Percentiles rank a stretch among this genome's conserved stretches.
Conservation (phyloP, 2,797 vertebrate genomes). For the Enteromius argenteus region DNA sequence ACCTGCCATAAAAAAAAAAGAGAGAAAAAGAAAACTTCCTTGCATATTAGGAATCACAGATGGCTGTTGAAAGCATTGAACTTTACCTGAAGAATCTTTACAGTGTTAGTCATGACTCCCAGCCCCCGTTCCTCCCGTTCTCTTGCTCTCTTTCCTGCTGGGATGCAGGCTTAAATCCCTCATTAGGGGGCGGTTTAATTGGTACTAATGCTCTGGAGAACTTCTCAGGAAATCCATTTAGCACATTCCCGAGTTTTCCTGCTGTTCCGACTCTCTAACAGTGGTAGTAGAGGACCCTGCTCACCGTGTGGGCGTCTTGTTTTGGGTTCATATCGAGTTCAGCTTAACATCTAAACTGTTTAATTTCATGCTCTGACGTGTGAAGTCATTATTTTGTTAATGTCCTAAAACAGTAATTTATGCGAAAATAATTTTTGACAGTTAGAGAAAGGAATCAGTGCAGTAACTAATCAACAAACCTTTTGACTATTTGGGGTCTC, state of each 20-base stretch:
- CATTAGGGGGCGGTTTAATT: conserved; percentile 74
- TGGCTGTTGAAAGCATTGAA: conserved; percentile 14
- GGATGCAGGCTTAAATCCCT: conserved; percentile 61
- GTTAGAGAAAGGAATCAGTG: not conserved
- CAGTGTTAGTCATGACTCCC: conserved; percentile 11
- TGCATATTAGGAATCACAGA: not conserved
- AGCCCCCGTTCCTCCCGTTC: conserved; percentile 21
- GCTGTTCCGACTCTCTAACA: conserved; percentile 42
- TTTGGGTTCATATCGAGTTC: conserved; percentile 41
- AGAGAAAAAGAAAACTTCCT: not conserved
- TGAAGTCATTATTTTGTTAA: not conserved
- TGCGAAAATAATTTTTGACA: not conserved
- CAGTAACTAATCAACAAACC: not conserved
- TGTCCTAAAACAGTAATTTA: not conserved
- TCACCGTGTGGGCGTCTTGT: conserved; percentile 46
- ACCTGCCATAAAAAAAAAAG: not conserved
- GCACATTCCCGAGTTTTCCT: conserved; percentile 65
- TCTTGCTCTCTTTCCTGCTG: conserved; percentile 49
- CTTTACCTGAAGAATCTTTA: conserved; percentile 22
- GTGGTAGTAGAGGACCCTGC: conserved; percentile 35
- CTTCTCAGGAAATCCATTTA: conserved; percentile 70
- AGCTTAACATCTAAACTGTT: conserved; percentile 7
- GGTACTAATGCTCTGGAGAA: conserved; percentile 57
- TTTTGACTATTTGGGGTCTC: not conserved
- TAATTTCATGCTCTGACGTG: not conserved